phyloP scores from a whole-genome alignment of 1,140 invertebrate species.

The Ostrea edulis region DNA sequence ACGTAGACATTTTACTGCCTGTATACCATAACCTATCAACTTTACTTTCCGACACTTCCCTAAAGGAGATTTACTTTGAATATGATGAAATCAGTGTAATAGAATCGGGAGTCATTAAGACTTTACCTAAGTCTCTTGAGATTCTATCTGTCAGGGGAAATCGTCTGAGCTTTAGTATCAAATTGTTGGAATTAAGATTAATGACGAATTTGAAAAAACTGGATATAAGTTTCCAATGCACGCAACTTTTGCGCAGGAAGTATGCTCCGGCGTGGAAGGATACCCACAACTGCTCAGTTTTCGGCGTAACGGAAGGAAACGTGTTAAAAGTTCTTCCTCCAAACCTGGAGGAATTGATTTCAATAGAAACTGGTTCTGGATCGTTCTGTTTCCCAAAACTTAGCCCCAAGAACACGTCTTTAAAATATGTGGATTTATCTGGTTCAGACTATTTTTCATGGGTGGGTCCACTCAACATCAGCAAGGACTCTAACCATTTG shows the following conservation, averaged over 20 bases:
- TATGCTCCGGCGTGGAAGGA: not conserved
- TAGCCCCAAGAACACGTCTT: not conserved
- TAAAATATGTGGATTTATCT: not conserved
- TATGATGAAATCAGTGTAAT: not conserved
- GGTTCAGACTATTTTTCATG: not conserved
- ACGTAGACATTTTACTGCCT: not conserved
- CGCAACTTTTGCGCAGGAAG: not conserved
- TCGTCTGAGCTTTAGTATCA: not conserved
- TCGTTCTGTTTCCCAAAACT: not conserved
- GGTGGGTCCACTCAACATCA: not conserved
- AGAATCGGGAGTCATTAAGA: not conserved
- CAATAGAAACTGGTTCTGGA: not conserved
- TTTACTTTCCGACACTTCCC: not conserved
- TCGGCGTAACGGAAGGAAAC: not conserved
- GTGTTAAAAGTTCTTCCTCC: not conserved
- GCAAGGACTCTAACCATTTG: slow-evolving; percentile 1
- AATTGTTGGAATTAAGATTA: not conserved
- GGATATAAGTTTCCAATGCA: not conserved
- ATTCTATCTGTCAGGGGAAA: not conserved
- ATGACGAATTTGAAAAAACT: not conserved
- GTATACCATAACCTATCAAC: not conserved
- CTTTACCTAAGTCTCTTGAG: not conserved
- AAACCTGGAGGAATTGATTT: not conserved
- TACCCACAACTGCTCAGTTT: not conserved
- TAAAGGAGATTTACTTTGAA: not conserved